A percentile compares a stretch with the other conserved stretches of the same genome.
Conservation (phyloP, 2,888 invertebrate species). For the Scotopteryx bipunctaria region DNA sequence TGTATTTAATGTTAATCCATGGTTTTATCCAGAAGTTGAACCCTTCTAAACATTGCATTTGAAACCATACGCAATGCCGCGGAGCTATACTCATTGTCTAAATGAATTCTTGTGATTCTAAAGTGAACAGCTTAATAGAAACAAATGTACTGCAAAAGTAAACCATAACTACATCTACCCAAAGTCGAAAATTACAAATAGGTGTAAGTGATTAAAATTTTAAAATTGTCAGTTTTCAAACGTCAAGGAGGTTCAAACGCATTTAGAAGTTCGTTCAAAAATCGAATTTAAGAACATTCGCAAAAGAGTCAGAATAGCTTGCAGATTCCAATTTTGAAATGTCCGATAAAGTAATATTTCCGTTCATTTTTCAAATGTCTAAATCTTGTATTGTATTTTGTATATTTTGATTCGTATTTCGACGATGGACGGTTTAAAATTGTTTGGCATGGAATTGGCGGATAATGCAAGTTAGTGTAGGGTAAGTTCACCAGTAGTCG, state of each 20-base stretch:
- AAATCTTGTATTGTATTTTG: constrained; percentile 27
- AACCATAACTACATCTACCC: constrained; percentile 18
- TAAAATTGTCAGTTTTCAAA: constrained; percentile 51
- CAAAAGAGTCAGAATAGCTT: constrained; percentile 46
- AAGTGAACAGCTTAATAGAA: constrained; percentile 58
- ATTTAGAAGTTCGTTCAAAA: constrained; percentile 38
- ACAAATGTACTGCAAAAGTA: constrained; percentile 24
- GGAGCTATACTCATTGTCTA: constrained; percentile 77
- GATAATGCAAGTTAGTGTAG: constrained; percentile 46
- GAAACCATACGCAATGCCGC: constrained; percentile 75
- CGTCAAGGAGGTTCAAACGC: constrained; percentile 51
- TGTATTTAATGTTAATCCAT: constrained; percentile 71
- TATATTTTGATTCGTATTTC: constrained; percentile 34
- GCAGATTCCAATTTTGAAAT: constrained; percentile 55
- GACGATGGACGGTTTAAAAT: constrained; percentile 35
- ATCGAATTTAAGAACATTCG: constrained; percentile 38
- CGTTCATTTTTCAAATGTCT: constrained; percentile 37
- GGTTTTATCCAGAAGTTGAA: constrained; percentile 75
- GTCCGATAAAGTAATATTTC: constrained; percentile 65
- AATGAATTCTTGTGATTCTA: constrained; percentile 58
- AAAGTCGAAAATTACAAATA: constrained; percentile 21
- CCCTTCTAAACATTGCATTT: constrained; percentile 77
- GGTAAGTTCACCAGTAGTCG: constrained; percentile 66
- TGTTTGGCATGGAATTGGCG: constrained; percentile 14
- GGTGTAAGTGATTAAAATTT: constrained; percentile 52